phyloP scores from a whole-genome alignment of 64 coral and sea anemone species.

The Dendrophyllia cribrosa region DNA sequence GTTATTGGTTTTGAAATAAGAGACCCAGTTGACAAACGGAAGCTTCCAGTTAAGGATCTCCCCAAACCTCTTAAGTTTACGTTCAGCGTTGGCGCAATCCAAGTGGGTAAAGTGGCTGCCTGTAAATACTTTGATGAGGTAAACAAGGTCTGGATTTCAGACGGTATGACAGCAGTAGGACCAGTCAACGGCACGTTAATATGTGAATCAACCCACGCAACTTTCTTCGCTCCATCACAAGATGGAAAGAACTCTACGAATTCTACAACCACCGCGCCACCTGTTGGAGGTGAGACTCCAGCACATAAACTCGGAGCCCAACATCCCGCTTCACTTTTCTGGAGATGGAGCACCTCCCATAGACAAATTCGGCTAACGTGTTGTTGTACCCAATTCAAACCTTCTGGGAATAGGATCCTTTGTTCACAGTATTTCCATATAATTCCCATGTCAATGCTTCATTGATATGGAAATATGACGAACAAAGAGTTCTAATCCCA shows the following conservation, averaged over 20 bases:
- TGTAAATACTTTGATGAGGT: neutral
- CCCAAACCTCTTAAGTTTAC: neutral
- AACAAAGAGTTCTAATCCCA: too few relatives aligned
- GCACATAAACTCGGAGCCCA: neutral
- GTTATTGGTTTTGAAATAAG: neutral
- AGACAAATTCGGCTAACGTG: too few relatives aligned
- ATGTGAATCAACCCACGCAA: slow-evolving; percentile 19
- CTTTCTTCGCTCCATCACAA: slow-evolving; percentile 16
- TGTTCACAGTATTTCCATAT: too few relatives aligned
- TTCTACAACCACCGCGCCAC: neutral
- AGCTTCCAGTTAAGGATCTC: neutral
- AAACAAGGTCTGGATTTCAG: neutral
- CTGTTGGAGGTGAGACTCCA: neutral
- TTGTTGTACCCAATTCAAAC: too few relatives aligned
- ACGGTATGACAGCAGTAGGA: neutral
- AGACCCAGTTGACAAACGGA: neutral
- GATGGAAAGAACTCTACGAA: neutral
- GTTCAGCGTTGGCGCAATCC: neutral
- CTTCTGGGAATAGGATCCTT: too few relatives aligned
- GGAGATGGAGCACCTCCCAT: too few relatives aligned
- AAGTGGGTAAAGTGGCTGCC: neutral
- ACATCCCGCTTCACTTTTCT: too few relatives aligned
- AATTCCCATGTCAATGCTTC: too few relatives aligned
- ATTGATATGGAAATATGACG: too few relatives aligned
- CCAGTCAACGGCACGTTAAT: neutral